Evolutionary conservation across 1,140 invertebrate species (phyloP), one percentile per base, ranked within the genome.

Genomic region (Drosophila oshimai): DNA sequence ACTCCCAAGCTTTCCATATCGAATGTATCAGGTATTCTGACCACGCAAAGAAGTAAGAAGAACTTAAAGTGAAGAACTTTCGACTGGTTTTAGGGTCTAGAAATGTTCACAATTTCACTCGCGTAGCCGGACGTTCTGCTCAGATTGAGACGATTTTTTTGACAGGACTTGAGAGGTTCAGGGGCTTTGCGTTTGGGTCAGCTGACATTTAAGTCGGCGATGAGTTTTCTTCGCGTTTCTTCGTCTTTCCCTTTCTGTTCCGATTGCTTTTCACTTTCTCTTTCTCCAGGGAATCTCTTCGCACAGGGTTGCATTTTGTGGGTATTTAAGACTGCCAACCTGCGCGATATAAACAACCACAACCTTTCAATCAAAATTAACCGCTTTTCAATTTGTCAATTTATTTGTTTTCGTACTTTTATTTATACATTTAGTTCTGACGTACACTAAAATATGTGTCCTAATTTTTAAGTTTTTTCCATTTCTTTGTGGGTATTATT

Each of bases 401-500:
- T 75, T 71, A 50, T 29, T 46, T 54, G 50, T 61, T 34, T 55
- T 58, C 20, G 28, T 55, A 78, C 60, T 77, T 87, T 67, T 67
- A 51, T 87, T 69, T 86, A 81, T 88, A 86, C 58, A 87, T 77
- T 86, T 81, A 77, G 50, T 81, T 80, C 64, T 86, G 81, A 81
- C 73, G 76, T 86, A 86, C 81, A 87, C 81, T 86, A 86, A 81
- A 83, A 65, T 81, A 83, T 83, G 78, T 81, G 73, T 76, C 50
- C 74, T 80, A 74, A 64, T 41, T 67, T 54, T 29, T 50, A 54
- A 51, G 12, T 55, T 58, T 24, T 57, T 50, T 53, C 4, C 15
- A 10, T 64, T 50, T 45, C 24, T 17, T 41, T 42, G 34, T 55
- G 44, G 44, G 22, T 18, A 10, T 45, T 17, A 17, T 15, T 36